Evolutionary conservation across 1,140 invertebrate genomes (phyloP).

Genomic region (Drosophila pseudoobscura): DNA sequence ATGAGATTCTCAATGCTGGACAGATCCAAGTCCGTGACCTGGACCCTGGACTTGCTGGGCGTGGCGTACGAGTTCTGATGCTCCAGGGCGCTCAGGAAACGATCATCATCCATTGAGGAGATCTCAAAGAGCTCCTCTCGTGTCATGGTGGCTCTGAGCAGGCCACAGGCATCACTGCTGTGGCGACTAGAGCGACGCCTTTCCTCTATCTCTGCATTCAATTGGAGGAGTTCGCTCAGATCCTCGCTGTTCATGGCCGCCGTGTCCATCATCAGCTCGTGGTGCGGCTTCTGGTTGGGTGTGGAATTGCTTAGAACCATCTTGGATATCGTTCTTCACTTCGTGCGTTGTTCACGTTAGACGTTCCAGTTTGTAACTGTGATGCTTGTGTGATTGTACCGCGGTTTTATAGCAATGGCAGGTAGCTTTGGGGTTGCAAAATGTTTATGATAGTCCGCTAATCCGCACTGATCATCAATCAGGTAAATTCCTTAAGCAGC

Average conservation of each 20-base stretch:
- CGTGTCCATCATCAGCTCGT: slow-evolving; percentile 60
- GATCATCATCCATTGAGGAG: slow-evolving; percentile 69
- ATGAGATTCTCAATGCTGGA: slow-evolving; percentile 76
- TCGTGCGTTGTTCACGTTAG: slow-evolving; percentile 60
- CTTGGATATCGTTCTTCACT: slow-evolving; percentile 7
- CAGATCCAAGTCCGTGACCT: slow-evolving; percentile 61
- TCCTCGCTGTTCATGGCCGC: slow-evolving; percentile 63
- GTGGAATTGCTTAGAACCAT: slow-evolving; percentile 76
- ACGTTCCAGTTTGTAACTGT: slow-evolving; percentile 72
- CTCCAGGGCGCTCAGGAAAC: slow-evolving; percentile 65
- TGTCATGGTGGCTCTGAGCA: slow-evolving; percentile 68
- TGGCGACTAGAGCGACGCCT: slow-evolving; percentile 40
- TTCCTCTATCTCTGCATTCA: slow-evolving; percentile 70
- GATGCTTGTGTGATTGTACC: neutral
- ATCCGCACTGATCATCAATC: slow-evolving; percentile 36
- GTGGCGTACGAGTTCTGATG: slow-evolving; percentile 63
- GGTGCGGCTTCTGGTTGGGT: slow-evolving; percentile 45
- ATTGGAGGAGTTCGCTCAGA: slow-evolving; percentile 54
- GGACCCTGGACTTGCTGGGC: slow-evolving; percentile 13
- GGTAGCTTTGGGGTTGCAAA: slow-evolving; percentile 26
- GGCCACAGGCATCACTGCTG: slow-evolving; percentile 28
- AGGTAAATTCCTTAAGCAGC: slow-evolving; percentile 31
- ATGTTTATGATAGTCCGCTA: slow-evolving; percentile 16
- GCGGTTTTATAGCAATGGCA: slow-evolving; percentile 38
- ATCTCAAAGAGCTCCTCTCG: slow-evolving; percentile 74